Base-by-base conservation (phyloP, 2,797 vertebrate genomes). In the Ataeniobius toweri region DNA sequence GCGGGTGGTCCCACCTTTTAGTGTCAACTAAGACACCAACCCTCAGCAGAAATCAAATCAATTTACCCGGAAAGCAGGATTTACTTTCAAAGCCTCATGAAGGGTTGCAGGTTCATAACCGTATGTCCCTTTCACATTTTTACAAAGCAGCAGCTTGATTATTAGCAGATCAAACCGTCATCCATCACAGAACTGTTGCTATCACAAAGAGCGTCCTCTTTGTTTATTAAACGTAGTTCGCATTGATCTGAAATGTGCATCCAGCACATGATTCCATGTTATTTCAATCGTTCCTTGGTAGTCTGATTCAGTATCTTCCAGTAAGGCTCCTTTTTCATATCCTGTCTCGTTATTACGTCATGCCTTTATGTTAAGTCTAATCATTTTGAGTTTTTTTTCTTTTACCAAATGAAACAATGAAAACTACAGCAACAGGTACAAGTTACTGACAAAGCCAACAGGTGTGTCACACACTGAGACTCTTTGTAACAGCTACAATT, bases 1-100 rank as follows among this genome's bases (percentile, higher is more conserved):
- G 85, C 73, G 81, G 94, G 95, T 95, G 95, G 95, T 94, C 94
- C 80, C 44, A 10, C 73, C 24, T 70, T 70, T 81, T 7, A 73
- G 70, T 65, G 70, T 78, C 6, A 5, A 31, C 50, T 84, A 41
- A 77, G 22, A 55, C 59, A 75, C 61, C 53, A 53, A 8, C 7
- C 20, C 18, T 55, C 20, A 58, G 56, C n/a, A 58, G n/a, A 59
- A 26, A 59, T 28, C 28, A 26, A 26, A 26, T 28, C 3, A 59
- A 28, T n/a, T 46, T 44, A 41, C 63, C 41, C 6, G 16, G 36
- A 36, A 36, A 36, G 36, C 44, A 46, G 44, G 6, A 46, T 26
- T 63, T 63, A 7, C 16, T 12, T 67, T 39, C 36, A 16, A 24
- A 22, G 8, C 7, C 18, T 22, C 39, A 9, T 65, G 6, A 20